Evolutionary conservation across 2,797 vertebrate genomes (phyloP).

Genomic region (Vireo griseus): DNA sequence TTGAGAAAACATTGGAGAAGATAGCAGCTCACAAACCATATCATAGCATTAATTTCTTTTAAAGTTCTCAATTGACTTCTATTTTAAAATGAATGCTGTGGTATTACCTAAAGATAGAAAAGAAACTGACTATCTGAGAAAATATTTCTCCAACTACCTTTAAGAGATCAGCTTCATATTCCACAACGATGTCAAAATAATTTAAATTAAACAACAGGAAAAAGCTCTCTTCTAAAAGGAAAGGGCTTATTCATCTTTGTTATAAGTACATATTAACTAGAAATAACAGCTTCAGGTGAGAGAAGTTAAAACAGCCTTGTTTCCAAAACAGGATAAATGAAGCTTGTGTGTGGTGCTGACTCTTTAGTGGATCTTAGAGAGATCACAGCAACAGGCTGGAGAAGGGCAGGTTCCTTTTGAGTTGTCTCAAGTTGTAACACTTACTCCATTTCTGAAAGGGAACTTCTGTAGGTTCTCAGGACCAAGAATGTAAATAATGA

Average conservation of each 20-base stretch:
- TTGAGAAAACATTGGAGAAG: not conserved
- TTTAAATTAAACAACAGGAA: not conserved
- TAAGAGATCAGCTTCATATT: not conserved
- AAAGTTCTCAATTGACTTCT: not conserved
- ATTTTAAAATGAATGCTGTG: not conserved
- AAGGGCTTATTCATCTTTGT: not conserved
- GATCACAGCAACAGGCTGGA: no score
- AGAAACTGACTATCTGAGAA: not conserved
- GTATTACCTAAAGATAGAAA: not conserved
- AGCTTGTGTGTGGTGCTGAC: not conserved
- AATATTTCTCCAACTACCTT: not conserved
- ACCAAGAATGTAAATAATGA: no score
- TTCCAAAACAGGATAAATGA: not conserved
- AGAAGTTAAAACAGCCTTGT: conserved; percentile 15
- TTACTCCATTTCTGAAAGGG: no score
- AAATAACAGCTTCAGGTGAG: not conserved
- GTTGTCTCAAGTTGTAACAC: no score
- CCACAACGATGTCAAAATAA: not conserved
- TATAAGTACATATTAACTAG: not conserved
- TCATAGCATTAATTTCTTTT: not conserved
- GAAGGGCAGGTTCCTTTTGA: no score
- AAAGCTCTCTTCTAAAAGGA: not conserved
- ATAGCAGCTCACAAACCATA: not conserved
- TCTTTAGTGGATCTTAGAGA: no score
- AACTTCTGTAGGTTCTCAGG: no score